Evolutionary conservation across 2,888 invertebrate species (phyloP).

Genomic region (Serripes groenlandicus): DNA sequence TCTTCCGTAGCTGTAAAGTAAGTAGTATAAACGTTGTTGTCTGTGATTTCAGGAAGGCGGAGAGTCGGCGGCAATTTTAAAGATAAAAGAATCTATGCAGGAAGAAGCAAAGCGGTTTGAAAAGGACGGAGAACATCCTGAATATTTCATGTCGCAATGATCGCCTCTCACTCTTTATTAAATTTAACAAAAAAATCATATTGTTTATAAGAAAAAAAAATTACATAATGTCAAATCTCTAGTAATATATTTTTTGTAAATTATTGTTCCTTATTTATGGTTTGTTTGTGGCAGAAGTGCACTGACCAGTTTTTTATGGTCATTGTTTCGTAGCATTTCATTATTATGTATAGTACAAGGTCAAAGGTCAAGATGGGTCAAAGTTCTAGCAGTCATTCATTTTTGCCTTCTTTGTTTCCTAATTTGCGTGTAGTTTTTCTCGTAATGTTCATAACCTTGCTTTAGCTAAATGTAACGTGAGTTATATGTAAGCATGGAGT

Average conservation of each 20-base stretch:
- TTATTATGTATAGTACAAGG: slow-evolving; percentile 41
- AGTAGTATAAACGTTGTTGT: slow-evolving; percentile 62
- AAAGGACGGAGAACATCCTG: slow-evolving; percentile 83
- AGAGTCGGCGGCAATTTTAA: slow-evolving; percentile 99
- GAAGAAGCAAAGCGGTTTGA: slow-evolving; percentile 97
- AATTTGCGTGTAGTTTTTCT: slow-evolving; percentile 38
- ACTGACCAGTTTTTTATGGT: slow-evolving; percentile 42
- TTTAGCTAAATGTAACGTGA: slow-evolving; percentile 39
- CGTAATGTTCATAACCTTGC: slow-evolving; percentile 33
- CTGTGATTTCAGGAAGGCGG: slow-evolving; percentile 89
- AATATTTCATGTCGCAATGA: slow-evolving; percentile 83
- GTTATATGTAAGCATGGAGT: slow-evolving; percentile 49
- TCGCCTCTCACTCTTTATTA: slow-evolving; percentile 48
- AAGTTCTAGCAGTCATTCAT: slow-evolving; percentile 48
- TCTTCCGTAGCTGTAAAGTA: slow-evolving; percentile 33
- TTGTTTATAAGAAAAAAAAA: slow-evolving; percentile 30
- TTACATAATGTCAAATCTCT: slow-evolving; percentile 52
- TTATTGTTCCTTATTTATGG: slow-evolving; percentile 72
- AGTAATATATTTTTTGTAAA: slow-evolving; percentile 69
- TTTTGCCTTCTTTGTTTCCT: slow-evolving; percentile 48
- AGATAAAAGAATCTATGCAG: slow-evolving; percentile 99
- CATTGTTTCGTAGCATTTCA: slow-evolving; percentile 48
- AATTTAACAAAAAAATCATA: slow-evolving; percentile 23
- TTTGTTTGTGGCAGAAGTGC: slow-evolving; percentile 54
- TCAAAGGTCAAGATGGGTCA: slow-evolving; percentile 58